Base-by-base conservation (phyloP, 2,888 invertebrate genomes). In the Pristionchus fissidentatus region DNA sequence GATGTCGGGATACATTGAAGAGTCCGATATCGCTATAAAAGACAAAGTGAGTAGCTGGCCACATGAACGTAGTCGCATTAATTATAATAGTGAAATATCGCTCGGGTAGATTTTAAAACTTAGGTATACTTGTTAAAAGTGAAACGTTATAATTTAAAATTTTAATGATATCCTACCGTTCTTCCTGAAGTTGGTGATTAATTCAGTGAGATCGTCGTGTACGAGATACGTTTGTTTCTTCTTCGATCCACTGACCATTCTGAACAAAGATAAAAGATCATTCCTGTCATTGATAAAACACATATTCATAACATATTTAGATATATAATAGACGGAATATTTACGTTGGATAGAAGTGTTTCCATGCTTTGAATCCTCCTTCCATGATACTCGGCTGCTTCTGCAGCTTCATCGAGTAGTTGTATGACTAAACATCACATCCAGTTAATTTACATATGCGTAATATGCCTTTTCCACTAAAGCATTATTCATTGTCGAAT, bases 291-390 rank as follows among this genome's bases (percentile, higher is more conserved):
- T 60, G 26, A 60, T 15, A 60, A n/a, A 60, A n/a, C 38, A 66
- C 66, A 41, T 66, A 66, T 41, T 38, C 41, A 38, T 38, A 66
- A 66, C 10, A 66, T 13, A 32, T 8, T 22, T 52, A 77, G n/a
- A n/a, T 49, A 15, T 8, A 49, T 19, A 52, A 29, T 77, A 49
- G 1, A 52, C n/a, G n/a, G 60, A 35, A n/a, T n/a, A 60, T 60
- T 41, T 1, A 80, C 60, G 78, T 84, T 55, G 88, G 87, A 81
- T 88, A 89, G 15, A 86, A 84, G 0, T 81, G 78, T 82, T 87
- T 85, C 90, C 90, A 91, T 43, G 83, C 80, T 22, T 84, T 73
- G 84, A 90, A 91, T 5, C 91, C 91, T 29, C 90, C 90, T 29
- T 90, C 87, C 85, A 91, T 86, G 60, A 88, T 75, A 46, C 43